A percentile compares a stretch with the other conserved stretches of the same genome.
Conservation (phyloP, 2,797 vertebrate genomes). For the Rhabdomys pumilio region DNA sequence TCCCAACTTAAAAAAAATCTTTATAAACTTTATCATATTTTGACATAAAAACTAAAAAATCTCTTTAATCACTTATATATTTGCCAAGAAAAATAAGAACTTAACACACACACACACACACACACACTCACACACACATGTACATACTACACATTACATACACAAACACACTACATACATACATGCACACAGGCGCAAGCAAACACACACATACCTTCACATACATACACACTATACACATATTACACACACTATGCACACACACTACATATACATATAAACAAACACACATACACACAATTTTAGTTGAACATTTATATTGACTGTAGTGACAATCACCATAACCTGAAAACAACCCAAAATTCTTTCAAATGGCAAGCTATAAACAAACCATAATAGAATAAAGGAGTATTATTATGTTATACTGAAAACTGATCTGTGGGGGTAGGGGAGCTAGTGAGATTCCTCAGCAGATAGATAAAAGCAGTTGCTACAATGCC, state of each 20-base stretch:
- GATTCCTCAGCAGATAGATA: background rate
- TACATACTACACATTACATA: background rate
- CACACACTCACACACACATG: background rate
- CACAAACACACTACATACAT: background rate
- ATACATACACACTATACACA: background rate
- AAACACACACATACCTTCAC: too few relatives aligned
- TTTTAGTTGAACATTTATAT: background rate
- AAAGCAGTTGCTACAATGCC: background rate
- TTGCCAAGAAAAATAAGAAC: background rate
- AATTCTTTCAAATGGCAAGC: background rate
- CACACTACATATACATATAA: background rate
- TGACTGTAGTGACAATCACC: background rate
- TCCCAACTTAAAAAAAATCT: background rate
- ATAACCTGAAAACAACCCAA: background rate
- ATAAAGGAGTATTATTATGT: background rate
- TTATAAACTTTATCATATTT: background rate
- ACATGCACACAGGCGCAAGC: background rate
- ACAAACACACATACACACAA: background rate
- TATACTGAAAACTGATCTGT: background rate
- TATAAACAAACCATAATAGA: background rate
- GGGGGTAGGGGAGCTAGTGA: fast-evolving
- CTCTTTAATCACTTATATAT: background rate
- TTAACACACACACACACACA: background rate
- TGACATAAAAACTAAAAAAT: background rate
- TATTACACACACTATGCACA: background rate